phyloP scores from a whole-genome alignment of 1,140 invertebrate genomes.

The Listronotus oregonensis region DNA sequence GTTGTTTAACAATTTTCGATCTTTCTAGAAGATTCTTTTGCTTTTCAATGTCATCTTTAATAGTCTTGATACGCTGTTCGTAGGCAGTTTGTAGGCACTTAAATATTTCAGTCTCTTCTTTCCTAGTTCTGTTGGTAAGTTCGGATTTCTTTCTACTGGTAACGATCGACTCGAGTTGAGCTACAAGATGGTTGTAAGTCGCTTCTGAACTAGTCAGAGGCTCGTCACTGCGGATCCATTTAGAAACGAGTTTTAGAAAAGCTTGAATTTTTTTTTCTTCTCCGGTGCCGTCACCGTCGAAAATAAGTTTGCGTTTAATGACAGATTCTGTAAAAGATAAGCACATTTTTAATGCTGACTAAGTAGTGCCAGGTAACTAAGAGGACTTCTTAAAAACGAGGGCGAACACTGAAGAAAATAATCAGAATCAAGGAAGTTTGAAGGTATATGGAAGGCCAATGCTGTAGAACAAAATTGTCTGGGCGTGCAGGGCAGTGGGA shows the following conservation, averaged over 20 bases:
- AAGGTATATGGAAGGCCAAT: no score
- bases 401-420: no score
- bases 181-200: not conserved
- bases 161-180: not conserved
- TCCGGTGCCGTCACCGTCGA: constrained; percentile 17
- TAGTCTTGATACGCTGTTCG: not conserved
- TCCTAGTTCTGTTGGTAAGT: not conserved
- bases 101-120: not conserved
- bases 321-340: constrained; percentile 1
- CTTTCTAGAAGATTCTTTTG: not conserved
- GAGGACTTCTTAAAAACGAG: no score
- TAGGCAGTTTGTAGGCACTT: not conserved
- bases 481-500: no score
- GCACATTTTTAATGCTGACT: no score
- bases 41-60: constrained; percentile 6
- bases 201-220: not conserved
- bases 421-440: no score
- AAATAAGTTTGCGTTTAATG: constrained; percentile 4
- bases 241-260: not conserved
- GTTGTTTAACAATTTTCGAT: constrained; percentile 7
- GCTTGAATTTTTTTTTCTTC: constrained; percentile 13
- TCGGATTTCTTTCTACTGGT: not conserved
- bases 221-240: not conserved
- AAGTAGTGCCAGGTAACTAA: no score
- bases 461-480: no score